Base-by-base conservation (phyloP, 2,797 vertebrate species). In the Girardinus metallicus region DNA sequence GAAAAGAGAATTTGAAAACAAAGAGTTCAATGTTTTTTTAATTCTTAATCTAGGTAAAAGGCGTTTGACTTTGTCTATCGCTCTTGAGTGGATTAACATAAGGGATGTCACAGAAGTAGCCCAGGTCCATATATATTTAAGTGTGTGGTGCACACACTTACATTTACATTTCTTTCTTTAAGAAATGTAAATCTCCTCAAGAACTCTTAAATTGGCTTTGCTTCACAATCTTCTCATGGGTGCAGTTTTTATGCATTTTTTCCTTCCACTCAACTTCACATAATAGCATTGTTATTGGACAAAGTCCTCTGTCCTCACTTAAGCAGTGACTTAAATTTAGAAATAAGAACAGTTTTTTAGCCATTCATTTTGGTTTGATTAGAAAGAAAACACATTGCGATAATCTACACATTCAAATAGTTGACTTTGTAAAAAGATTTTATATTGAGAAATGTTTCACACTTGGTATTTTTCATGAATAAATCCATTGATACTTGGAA, bases 241-340 rank as follows among this genome's bases (percentile, higher is more conserved):
- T 68, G 64, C 23, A 41, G 34, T 41, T 68, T 41, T 68, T 23
- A 39, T 41, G 39, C 23, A 68, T 12, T 68, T 68, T 64, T 68
- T 68, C 39, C 64, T 43, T 68, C 23, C 64, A 41, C 64, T 68
- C 39, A 68, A 68, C 64, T 68, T 68, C 43, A 23, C 21, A 68
- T 43, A 26, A 41, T 41, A 68, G 43, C 34, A 36, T 66, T 39
- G 8, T 41, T 39, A 68, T 26, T 41, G 11, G 64, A 68, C 12
- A 68, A 1, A 43, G 23, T 39, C 5, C 5, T 41, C 10, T 68
- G 39, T 68, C 18, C 34, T 36, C 16, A 21, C 26, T 26, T 39
- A 39, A n/a, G 51, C 31, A 34, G 31, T 34, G 21, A n/a, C 5
- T 23, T 43, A 43, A 26, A 68, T 41, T 68, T 68, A 26, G 21